Percentiles rank a stretch among this genome's conserved stretches.
Evolutionary conservation across 2,888 invertebrate species (phyloP).

Genomic region (Aradus depressus): DNA sequence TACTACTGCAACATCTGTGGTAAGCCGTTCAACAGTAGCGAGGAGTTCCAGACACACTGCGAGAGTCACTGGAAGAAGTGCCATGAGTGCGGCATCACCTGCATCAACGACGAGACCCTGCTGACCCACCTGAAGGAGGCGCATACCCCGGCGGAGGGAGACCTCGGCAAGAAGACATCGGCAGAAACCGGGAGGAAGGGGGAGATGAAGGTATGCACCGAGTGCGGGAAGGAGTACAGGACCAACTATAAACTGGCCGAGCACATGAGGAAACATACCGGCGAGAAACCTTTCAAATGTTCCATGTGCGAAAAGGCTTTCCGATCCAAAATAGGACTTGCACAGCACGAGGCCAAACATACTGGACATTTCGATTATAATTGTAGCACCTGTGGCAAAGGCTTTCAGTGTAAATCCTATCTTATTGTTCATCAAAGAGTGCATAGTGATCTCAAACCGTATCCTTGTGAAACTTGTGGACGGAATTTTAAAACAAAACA

Average conservation of each 20-base stretch:
- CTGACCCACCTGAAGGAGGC: conserved; percentile 35
- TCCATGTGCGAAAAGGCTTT: conserved; percentile 46
- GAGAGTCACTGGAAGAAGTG: conserved; percentile 39
- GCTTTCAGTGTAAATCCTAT: conserved; percentile 49
- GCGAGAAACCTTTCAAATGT: conserved; percentile 49
- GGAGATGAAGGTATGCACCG: conserved; percentile 43
- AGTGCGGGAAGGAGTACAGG: conserved; percentile 47
- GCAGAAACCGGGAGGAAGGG: conserved; percentile 34
- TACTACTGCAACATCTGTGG: conserved; percentile 39
- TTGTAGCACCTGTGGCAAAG: conserved; percentile 49
- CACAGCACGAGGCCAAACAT: conserved; percentile 49
- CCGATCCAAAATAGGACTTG: conserved; percentile 48
- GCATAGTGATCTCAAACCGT: conserved; percentile 48
- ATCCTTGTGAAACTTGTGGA: conserved; percentile 45
- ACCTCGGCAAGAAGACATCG: conserved; percentile 26
- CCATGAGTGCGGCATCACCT: conserved; percentile 38
- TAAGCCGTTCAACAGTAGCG: conserved; percentile 35
- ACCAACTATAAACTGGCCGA: conserved; percentile 49
- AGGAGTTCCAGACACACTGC: conserved; percentile 37
- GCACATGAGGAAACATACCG: conserved; percentile 49
- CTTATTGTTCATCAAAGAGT: conserved; percentile 49
- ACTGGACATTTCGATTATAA: conserved; percentile 47
- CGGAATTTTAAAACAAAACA: conserved; percentile 50
- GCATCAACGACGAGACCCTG: conserved; percentile 40
- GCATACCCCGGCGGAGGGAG: conserved; percentile 31